Percentiles rank a stretch among this genome's conserved stretches.
Evolutionary conservation across 2,113 vertebrate genomes (phyloP).

Genomic region (rabbit (Oryctolagus cuniculus)): mOryCun1.1 NC_091443.1:45915001-45915500

Average conservation of each 20-base stretch:
- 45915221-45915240: background rate
- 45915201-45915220: slow-evolving; percentile 44
- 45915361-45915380: background rate
- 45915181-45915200: background rate
- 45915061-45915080: background rate
- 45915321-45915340: background rate
- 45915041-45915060: background rate
- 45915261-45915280: background rate
- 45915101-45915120: background rate
- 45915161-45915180: background rate
- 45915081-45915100: background rate
- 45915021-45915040: background rate
- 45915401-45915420: background rate
- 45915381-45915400: background rate
- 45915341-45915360: background rate
- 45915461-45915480: background rate
- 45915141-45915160: background rate
- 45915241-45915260: background rate
- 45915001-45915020: too few relatives aligned
- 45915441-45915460: background rate
- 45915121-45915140: background rate
- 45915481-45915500: background rate
- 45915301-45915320: background rate
- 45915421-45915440: background rate
- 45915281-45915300: background rate